Evolutionary conservation across 2,113 vertebrate genomes (phyloP).

Genomic region (Gobius niger): DNA sequence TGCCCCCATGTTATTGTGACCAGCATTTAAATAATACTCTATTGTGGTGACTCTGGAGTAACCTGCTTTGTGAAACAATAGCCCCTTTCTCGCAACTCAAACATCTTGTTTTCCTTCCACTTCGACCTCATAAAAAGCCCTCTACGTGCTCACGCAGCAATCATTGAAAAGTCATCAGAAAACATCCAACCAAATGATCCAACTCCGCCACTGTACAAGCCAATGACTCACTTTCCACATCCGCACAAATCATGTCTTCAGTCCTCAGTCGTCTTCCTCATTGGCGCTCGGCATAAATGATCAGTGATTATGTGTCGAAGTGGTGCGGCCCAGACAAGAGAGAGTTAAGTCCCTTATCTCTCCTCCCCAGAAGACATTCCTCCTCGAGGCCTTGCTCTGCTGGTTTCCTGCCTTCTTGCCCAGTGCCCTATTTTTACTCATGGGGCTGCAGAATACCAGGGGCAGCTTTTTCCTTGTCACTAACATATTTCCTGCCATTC

Average conservation of each 20-base stretch:
- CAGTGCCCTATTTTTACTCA: constrained; percentile 94
- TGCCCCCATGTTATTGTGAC: not conserved
- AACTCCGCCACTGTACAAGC: not conserved
- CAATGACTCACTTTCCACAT: constrained; percentile 12
- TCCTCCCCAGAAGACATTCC: constrained; percentile 92
- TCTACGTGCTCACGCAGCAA: constrained; percentile 22
- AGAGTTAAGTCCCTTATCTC: constrained; percentile 93
- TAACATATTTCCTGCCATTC: constrained; percentile 83
- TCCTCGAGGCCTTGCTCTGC: constrained; percentile 86
- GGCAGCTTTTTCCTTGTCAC: constrained; percentile 93
- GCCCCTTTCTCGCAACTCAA: not conserved
- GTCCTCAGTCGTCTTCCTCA: constrained; percentile 54
- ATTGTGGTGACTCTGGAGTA: not conserved
- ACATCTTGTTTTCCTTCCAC: constrained; percentile 48
- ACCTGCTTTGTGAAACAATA: not conserved
- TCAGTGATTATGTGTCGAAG: constrained; percentile 64
- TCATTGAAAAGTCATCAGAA: constrained; percentile 40
- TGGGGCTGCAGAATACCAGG: constrained; percentile 82
- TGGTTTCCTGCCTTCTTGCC: constrained; percentile 94
- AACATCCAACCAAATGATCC: not conserved
- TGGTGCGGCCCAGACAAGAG: constrained; percentile 74
- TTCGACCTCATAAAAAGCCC: constrained; percentile 59
- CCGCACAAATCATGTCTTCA: constrained; percentile 52
- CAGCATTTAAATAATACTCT: not conserved
- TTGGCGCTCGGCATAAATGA: constrained; percentile 61